Base-by-base conservation (phyloP, 2,797 vertebrate genomes). In the Acipenser transmontanus region DNA sequence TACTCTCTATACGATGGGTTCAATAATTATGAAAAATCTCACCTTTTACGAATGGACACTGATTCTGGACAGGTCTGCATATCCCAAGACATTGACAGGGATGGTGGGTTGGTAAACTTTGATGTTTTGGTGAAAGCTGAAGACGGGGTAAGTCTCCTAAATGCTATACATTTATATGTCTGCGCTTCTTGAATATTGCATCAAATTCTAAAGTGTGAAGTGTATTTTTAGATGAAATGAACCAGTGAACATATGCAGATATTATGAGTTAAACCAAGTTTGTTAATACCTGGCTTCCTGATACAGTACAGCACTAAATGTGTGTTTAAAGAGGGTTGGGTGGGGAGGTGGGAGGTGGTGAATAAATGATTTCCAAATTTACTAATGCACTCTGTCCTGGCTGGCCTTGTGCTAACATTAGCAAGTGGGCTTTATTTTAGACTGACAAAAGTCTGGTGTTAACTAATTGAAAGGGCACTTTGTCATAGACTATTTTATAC, bases 91-190 rank as follows among this genome's bases (percentile, higher is more conserved):
- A 91, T 96, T 0, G 94, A 98, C 75, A 87, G 91, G 73, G 96
- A 98, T 69, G 66, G 52, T 0, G 91, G 91, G 61, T 87, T 84
- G 49, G 75, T 81, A 8, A 82, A 80, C 70, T 89, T 94, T 0
- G 93, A 98, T 77, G 77, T 98, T 34, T 80, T 95, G 73, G 88
- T 97, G 81, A 95, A 91, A 86, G 96, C 95, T 68, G 88, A 83
- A 59, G 96, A 98, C 82, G 91, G 91, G 76, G 96, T 98, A 82
- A 90, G 10, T 50, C 2, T 48, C 17, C 47, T 12, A 7, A 48
- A 10, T 62, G 10, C 20, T 1, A 9, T 13, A 2, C 14, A 10
- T 56, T 57, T 13, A 7, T 20, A 52, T 10, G 49, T n/a, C 52
- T 52, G 14, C 11, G 52, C 12, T 64, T 61, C 2, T 54, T 8